A percentile compares a stretch with the other conserved stretches of the same genome.
phyloP scores from a whole-genome alignment of 2,888 invertebrate genomes.

The Lobophora halterata region DNA sequence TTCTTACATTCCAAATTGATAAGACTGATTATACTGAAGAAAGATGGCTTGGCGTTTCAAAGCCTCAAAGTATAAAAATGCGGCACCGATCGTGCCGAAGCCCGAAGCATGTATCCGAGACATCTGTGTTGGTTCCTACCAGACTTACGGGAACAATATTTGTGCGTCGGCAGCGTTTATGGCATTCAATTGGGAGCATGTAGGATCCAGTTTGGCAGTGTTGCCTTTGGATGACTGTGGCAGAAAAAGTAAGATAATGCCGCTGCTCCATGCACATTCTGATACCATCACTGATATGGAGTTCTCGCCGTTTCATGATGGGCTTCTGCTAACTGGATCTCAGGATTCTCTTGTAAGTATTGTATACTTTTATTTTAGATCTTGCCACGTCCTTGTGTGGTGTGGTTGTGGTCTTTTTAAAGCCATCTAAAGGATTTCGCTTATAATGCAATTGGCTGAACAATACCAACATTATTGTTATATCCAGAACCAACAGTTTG shows the following conservation, averaged over 20 bases:
- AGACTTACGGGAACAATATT: slow-evolving; percentile 97
- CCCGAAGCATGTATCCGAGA: slow-evolving; percentile 95
- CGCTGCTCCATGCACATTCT: slow-evolving; percentile 90
- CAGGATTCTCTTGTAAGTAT: slow-evolving; percentile 88
- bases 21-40: slow-evolving; percentile 71
- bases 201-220: slow-evolving; percentile 94
- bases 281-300: slow-evolving; percentile 97
- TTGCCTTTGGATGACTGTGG: slow-evolving; percentile 94
- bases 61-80: slow-evolving; percentile 99
- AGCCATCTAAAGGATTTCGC: too few relatives aligned
- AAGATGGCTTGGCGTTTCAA: slow-evolving; percentile 97
- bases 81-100: slow-evolving; percentile 96
- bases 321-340: slow-evolving; percentile 93
- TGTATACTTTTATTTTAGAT: background rate
- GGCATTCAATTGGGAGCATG: slow-evolving; percentile 97
- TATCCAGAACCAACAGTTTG: too few relatives aligned
- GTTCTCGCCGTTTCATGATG: slow-evolving; percentile 97
- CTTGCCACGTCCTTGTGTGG: too few relatives aligned
- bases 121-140: slow-evolving; percentile 94
- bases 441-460: too few relatives aligned
- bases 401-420: too few relatives aligned
- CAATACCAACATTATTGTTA: too few relatives aligned
- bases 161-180: slow-evolving; percentile 95
- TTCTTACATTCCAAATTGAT: slow-evolving; percentile 66
- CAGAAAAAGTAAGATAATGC: slow-evolving; percentile 93